Evolutionary conservation across 2,797 vertebrate species (phyloP), one percentile per base, ranked within the genome.

Genomic region (Lagocephalus sceleratus): DNA sequence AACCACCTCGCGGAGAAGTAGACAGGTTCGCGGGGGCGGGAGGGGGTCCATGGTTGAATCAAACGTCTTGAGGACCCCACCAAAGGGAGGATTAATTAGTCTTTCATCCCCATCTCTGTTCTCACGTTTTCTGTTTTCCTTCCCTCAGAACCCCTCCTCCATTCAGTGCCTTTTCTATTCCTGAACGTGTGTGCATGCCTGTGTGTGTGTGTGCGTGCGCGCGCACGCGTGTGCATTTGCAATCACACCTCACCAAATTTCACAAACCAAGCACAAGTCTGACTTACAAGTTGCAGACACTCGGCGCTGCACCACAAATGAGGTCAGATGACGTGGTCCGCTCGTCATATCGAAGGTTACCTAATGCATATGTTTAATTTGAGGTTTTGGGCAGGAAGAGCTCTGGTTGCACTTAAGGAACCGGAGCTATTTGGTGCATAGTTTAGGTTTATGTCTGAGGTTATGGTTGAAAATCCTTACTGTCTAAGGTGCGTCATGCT

Each of bases 1-100:
- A 88, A 87, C 75, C 81, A 81, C 74, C 47, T 79, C 62, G 42
- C 56, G 57, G 45, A 69, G 70, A 51, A 75, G 66, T 17, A 63
- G 73, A 75, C 74, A 66, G 66, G 78, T 74, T 54, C 56, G 63
- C 51, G 12, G 20, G 57, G 20, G 40, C 16, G 51, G 15, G 17
- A 55, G 23, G 39, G 50, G 20, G 3, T 8, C 54, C 1, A 21
- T 1, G 21, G 58, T 25, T 57, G 58, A 77, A 63, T 83, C 75
- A 67, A 73, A 78, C 48, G 53, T 80, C 72, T 59, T 51, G 47
- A 85, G 73, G 78, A 60, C 42, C 19, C 71, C 77, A 79, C 81
- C 78, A 88, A 86, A 88, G 80, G 78, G 83, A 83, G 85, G 87
- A 89, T 90, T 91, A 88, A 85, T 88, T 81, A 76, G 75, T 71